Evolutionary conservation across 2,797 vertebrate species (phyloP).

Genomic region (Mycteria americana): DNA sequence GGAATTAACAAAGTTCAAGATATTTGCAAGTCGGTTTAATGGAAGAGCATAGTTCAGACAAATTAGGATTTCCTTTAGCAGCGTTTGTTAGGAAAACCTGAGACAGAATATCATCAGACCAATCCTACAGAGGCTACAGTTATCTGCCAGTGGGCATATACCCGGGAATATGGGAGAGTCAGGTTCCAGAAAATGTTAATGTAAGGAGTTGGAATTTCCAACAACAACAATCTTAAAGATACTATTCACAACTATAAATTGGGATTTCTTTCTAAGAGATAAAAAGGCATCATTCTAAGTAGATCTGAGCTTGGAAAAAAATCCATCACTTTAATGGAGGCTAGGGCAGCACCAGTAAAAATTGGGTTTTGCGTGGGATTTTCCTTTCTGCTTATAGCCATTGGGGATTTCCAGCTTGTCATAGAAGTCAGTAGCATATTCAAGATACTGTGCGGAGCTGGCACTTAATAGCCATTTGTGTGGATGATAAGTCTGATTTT

Average conservation of each 20-base stretch:
- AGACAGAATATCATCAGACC: background rate
- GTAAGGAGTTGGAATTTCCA: background rate
- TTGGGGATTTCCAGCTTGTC: background rate
- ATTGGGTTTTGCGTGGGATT: background rate
- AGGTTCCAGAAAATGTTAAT: background rate
- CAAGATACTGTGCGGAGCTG: background rate
- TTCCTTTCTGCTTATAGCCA: background rate
- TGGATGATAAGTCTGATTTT: background rate
- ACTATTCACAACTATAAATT: background rate
- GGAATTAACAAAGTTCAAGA: background rate
- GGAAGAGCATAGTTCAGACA: background rate
- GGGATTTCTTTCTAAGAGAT: background rate
- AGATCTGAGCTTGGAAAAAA: background rate
- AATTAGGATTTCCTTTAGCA: background rate
- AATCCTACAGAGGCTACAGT: background rate
- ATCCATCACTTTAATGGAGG: background rate
- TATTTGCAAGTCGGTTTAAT: background rate
- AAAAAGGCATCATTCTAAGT: background rate
- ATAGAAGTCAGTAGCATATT: background rate
- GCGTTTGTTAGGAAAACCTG: background rate
- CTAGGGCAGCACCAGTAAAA: background rate
- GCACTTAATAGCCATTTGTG: background rate
- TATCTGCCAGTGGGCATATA: background rate
- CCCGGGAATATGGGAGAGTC: background rate
- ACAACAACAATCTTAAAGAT: background rate